Evolutionary conservation across 2,888 invertebrate genomes (phyloP).

Genomic region (Hydraecia micacea): DNA sequence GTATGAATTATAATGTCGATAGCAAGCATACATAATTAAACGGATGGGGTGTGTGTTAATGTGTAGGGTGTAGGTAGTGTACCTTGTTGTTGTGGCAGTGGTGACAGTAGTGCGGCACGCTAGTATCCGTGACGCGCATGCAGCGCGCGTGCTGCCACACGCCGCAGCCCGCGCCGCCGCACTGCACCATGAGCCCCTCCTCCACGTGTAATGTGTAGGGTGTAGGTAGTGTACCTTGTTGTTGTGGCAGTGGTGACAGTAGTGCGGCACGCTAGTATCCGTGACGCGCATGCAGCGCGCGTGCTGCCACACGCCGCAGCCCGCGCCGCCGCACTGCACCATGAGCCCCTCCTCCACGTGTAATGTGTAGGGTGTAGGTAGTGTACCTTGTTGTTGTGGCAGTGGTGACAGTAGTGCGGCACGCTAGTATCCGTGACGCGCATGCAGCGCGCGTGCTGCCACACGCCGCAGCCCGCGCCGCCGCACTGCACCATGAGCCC

Average conservation of each 20-base stretch:
- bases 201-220: no score
- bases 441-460: slow-evolving; percentile 94
- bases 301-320: slow-evolving; percentile 88
- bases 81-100: background rate
- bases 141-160: slow-evolving; percentile 94
- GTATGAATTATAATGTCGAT: no score
- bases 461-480: background rate
- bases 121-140: background rate
- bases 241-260: slow-evolving; percentile 82
- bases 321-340: slow-evolving; percentile 84
- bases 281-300: slow-evolving; percentile 93
- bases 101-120: background rate
- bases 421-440: slow-evolving; percentile 82
- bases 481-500: no score
- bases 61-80: no score
- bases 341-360: no score
- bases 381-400: slow-evolving; percentile 72
- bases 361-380: no score
- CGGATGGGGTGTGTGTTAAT: no score
- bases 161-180: no score
- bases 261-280: slow-evolving; percentile 85
- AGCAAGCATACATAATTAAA: no score
- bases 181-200: no score
- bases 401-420: slow-evolving; percentile 82
- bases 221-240: background rate